Evolutionary conservation across 1,140 invertebrate species (phyloP).

Genomic region (Sarcophaga bullata): DNA sequence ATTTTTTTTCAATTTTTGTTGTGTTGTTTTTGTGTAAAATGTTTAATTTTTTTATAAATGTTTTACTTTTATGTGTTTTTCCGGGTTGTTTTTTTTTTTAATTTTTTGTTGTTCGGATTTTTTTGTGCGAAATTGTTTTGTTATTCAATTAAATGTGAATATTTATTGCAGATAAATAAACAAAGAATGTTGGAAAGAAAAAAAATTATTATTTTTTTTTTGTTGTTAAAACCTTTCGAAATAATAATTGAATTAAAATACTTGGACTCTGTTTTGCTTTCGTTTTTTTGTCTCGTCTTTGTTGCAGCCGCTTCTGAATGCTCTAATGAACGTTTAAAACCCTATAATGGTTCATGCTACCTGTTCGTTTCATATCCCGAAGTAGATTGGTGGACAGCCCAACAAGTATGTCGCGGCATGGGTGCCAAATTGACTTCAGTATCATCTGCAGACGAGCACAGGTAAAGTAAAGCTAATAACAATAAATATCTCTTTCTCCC

Average conservation of each 20-base stretch:
- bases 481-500: not conserved
- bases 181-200: not conserved
- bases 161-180: not conserved
- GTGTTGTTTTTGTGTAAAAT: not conserved
- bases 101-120: not conserved
- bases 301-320: slow-evolving; percentile 68
- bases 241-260: slow-evolving; percentile 5
- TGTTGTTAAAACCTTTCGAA: not conserved
- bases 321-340: slow-evolving; percentile 72
- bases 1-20: slow-evolving; percentile 3
- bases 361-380: slow-evolving; percentile 77
- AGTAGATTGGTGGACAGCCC: slow-evolving; percentile 78
- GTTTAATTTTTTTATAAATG: not conserved
- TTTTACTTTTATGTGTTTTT: not conserved
- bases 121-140: not conserved
- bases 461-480: slow-evolving; percentile 40
- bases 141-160: slow-evolving; percentile 2
- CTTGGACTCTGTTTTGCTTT: not conserved
- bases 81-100: not conserved
- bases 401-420: slow-evolving; percentile 76
- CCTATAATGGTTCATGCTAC: slow-evolving; percentile 77
- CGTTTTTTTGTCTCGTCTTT: not conserved
- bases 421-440: slow-evolving; percentile 72
- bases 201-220: not conserved
- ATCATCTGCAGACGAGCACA: slow-evolving; percentile 72